Evolutionary conservation across 2,113 vertebrate genomes (phyloP).

Genomic region (Hyla sarda): DNA sequence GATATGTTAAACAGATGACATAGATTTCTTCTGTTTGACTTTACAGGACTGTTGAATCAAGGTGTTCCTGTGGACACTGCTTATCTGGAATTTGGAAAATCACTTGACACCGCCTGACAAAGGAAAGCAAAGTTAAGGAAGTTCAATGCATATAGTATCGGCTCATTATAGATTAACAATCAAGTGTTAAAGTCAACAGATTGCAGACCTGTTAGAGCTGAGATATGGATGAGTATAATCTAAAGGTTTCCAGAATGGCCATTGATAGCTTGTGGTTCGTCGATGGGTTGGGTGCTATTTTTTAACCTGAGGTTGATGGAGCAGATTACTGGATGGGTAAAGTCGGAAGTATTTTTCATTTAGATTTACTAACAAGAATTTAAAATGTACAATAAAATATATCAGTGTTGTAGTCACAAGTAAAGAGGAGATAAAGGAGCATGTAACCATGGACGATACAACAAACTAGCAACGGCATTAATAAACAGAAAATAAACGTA

Average conservation of each 20-base stretch:
- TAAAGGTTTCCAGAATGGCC: neutral
- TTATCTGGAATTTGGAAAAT: neutral
- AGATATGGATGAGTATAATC: neutral
- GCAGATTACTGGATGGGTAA: neutral
- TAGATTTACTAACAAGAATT: neutral
- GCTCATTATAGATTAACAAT: conserved; percentile 15
- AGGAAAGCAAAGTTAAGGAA: conserved; percentile 23
- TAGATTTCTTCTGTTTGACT: conserved; percentile 6
- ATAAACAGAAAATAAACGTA: too few relatives aligned
- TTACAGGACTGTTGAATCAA: neutral
- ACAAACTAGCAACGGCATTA: too few relatives aligned
- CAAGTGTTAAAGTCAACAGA: conserved; percentile 6
- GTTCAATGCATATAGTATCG: neutral
- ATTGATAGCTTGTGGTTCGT: too few relatives aligned
- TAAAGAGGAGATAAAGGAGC: too few relatives aligned
- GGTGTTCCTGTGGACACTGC: conserved; percentile 28
- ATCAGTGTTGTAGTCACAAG: too few relatives aligned
- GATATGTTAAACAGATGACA: conserved; percentile 25
- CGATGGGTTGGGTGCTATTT: neutral
- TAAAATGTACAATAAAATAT: too few relatives aligned
- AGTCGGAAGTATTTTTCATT: neutral
- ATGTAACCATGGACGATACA: too few relatives aligned
- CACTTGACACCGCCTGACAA: conserved; percentile 10
- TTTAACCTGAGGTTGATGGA: neutral
- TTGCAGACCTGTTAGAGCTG: neutral